Percentiles rank a stretch among this genome's conserved stretches.
phyloP scores from a whole-genome alignment of 2,797 vertebrate species.

The Knipowitschia caucasica region DNA sequence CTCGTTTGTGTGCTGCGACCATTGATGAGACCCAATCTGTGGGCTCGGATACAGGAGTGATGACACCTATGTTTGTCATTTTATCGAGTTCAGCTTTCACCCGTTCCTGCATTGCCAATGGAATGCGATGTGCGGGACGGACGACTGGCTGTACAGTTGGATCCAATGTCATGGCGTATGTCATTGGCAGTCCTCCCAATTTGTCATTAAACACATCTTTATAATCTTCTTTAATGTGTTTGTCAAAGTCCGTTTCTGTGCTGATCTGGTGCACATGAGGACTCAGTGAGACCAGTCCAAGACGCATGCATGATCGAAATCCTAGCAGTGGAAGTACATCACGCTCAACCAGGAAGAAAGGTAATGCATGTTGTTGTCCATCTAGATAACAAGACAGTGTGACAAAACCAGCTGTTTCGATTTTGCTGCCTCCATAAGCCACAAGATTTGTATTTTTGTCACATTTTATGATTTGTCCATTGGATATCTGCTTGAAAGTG shows the following conservation, averaged over 20 bases:
- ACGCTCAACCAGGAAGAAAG: constrained; percentile 4
- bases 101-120: no score
- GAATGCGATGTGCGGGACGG: no score
- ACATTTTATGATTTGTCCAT: neutral
- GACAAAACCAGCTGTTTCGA: neutral
- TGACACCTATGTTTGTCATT: no score
- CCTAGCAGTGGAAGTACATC: constrained; percentile 20
- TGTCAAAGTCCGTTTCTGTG: neutral
- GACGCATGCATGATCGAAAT: constrained; percentile 6
- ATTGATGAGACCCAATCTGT: no score
- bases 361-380: no score
- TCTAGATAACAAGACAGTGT: neutral
- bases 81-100: no score
- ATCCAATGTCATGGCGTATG: neutral
- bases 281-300: constrained; percentile 18
- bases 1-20: no score
- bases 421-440: constrained; percentile 1
- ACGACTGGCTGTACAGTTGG: no score
- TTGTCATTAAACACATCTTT: neutral
- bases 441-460: neutral
- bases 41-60: no score
- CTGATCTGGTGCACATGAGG: constrained; percentile 6
- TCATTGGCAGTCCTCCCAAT: neutral
- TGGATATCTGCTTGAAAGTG: neutral
- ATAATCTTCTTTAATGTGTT: neutral